Evolutionary conservation across 1,140 invertebrate genomes (phyloP), one percentile per base, ranked within the genome.

Genomic region (Magallana ariakensis): DNA sequence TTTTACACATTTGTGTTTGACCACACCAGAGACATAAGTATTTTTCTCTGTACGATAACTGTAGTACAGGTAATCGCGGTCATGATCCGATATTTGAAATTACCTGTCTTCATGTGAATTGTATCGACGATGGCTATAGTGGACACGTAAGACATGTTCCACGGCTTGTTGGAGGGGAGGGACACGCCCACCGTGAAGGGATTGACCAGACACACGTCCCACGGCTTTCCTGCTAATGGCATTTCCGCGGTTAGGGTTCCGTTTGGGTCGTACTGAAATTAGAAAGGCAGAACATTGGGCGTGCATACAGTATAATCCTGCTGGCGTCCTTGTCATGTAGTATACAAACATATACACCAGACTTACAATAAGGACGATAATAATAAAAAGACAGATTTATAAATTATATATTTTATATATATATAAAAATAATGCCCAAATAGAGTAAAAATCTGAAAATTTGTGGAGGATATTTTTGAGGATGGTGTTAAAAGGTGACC

Each of bases 201-300:
- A 33, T 84, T 84, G 54, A 84, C 82, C 16, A 84, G 55, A 33
- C 82, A 84, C 11, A 84, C 82, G 16, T 84, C 82, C 82, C 82
- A 84, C 0, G 82, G 82, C 22, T 84, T 84, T 11, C 55, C 82
- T 9, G 33, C 22, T 33, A 84, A 46, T 19, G 82, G n/a, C 57
- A 58, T 33, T 26, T 84, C 82, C 26, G 55, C 16, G 19, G 55
- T 22, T 60, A 84, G 22, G 10, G 26, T 33, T 54, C 82, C 82
- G 2, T 60, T 84, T 6, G 82, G 57, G 22, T 84, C 57, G 26
- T 58, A 84, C 82, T 84, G 82, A 6, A 58, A 84, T 16, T 11
- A 84, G 26, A 19, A 19, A 26, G 26, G 26, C 5, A 19, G 26
- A 19, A 13, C 26, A 26, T 4, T 46, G 33, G 5, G 33, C 33